phyloP scores from a whole-genome alignment of 2,113 vertebrate genomes.

The Cyprinus carpio region DNA sequence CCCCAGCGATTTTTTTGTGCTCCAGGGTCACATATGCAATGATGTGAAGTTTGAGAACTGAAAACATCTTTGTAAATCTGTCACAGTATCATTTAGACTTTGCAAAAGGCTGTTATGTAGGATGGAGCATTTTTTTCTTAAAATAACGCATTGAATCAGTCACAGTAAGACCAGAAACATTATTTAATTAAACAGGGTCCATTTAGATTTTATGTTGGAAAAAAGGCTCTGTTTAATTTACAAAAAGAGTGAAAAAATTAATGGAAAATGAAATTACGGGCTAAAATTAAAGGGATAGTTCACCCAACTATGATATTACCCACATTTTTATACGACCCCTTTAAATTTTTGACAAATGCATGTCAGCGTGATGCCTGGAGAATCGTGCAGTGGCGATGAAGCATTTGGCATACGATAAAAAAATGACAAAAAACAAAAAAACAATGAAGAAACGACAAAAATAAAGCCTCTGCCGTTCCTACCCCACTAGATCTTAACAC shows the following conservation, averaged over 20 bases:
- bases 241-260: background rate
- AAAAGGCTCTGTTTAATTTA: background rate
- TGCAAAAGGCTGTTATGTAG: background rate
- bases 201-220: background rate
- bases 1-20: too few species aligned
- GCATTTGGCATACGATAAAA: conserved; percentile 25
- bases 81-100: background rate
- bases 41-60: background rate
- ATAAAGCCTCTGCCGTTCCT: conserved; percentile 73
- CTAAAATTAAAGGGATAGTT: conserved; percentile 7
- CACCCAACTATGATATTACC: too few species aligned
- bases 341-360: conserved; percentile 18
- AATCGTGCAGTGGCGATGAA: conserved; percentile 34
- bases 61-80: background rate
- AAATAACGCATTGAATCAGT: background rate
- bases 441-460: conserved; percentile 23
- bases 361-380: background rate
- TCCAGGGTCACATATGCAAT: too few species aligned
- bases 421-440: conserved; percentile 37
- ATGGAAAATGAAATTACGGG: background rate
- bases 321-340: too few species aligned
- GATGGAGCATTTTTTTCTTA: background rate
- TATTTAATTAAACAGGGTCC: background rate
- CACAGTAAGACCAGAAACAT: background rate
- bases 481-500: conserved; percentile 99